phyloP scores from a whole-genome alignment of 2,888 invertebrate species.

The Orthonevra nobilis region DNA sequence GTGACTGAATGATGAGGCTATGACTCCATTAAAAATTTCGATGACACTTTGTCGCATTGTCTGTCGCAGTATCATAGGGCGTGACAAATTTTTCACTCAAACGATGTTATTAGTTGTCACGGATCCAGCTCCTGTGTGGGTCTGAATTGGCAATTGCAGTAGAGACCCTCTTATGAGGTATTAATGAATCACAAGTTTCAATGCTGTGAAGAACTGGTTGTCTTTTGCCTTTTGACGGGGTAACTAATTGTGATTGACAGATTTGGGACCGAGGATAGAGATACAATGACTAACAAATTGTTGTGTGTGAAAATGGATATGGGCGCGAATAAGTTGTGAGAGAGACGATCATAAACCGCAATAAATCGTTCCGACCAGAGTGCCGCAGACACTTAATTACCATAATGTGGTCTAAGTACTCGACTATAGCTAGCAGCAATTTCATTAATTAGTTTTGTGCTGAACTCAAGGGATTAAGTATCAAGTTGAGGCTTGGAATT shows the following conservation, averaged over 20 bases:
- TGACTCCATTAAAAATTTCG: constrained; percentile 58
- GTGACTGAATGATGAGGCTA: constrained; percentile 42
- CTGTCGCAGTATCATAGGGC: constrained; percentile 59
- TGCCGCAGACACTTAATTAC: constrained; percentile 47
- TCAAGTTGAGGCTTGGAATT: constrained; percentile 1
- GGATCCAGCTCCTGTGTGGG: constrained; percentile 44
- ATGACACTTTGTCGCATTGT: constrained; percentile 45
- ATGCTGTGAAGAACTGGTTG: constrained; percentile 57
- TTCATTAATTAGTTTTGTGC: too few relatives aligned
- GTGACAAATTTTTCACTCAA: constrained; percentile 67
- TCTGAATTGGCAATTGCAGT: constrained; percentile 42
- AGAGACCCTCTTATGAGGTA: constrained; percentile 55
- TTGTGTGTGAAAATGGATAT: constrained; percentile 2
- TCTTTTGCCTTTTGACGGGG: constrained; percentile 71
- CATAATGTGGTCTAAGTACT: constrained; percentile 60
- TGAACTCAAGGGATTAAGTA: constrained; percentile 23
- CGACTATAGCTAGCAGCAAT: too few relatives aligned
- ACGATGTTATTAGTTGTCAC: constrained; percentile 58
- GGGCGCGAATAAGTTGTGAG: constrained; percentile 55
- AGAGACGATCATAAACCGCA: constrained; percentile 50
- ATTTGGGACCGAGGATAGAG: constrained; percentile 60
- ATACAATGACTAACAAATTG: constrained; percentile 56
- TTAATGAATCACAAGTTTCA: constrained; percentile 60
- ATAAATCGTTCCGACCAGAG: constrained; percentile 49
- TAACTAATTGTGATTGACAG: constrained; percentile 79